phyloP scores from a whole-genome alignment of 1,140 invertebrate species.

The Pinna nobilis region DNA sequence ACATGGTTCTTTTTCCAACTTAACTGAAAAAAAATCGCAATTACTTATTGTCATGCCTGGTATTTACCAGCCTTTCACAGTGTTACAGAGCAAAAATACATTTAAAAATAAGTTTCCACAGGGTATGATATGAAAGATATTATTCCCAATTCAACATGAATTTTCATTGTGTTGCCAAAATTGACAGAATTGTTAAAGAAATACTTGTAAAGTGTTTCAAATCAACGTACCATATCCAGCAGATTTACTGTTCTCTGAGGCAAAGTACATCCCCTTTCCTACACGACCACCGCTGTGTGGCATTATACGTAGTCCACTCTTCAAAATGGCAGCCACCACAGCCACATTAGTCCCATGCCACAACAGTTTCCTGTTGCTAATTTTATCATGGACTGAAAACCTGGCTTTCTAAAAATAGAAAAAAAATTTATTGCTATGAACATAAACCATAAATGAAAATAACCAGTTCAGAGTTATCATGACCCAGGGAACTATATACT shows the following conservation, averaged over 20 bases:
- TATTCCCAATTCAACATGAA: not conserved
- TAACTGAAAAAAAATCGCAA: too few species aligned
- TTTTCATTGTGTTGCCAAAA: not conserved
- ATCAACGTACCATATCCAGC: slow-evolving; percentile 70
- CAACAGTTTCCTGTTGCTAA: slow-evolving; percentile 73
- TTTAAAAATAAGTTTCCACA: too few species aligned
- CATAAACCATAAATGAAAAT: too few species aligned
- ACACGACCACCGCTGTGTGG: slow-evolving; percentile 77
- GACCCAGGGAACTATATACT: too few species aligned
- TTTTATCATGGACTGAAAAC: slow-evolving; percentile 67
- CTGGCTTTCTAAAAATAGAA: slow-evolving; percentile 45
- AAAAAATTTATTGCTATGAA: not conserved
- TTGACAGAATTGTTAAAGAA: too few species aligned
- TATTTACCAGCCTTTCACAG: too few species aligned
- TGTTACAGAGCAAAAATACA: too few species aligned
- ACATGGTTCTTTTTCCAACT: too few species aligned
- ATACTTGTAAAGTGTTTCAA: too few species aligned
- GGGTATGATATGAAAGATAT: too few species aligned
- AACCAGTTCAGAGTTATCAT: too few species aligned
- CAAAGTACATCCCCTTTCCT: slow-evolving; percentile 77
- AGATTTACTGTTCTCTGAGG: slow-evolving; percentile 75
- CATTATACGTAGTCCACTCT: slow-evolving; percentile 76
- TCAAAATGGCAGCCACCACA: slow-evolving; percentile 76
- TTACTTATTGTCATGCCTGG: too few species aligned
- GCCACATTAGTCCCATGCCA: slow-evolving; percentile 78